Evolutionary conservation across 2,113 vertebrate genomes (phyloP), one percentile per base, ranked within the genome.

Genomic region (Anarhynchus alexandrinus): DNA sequence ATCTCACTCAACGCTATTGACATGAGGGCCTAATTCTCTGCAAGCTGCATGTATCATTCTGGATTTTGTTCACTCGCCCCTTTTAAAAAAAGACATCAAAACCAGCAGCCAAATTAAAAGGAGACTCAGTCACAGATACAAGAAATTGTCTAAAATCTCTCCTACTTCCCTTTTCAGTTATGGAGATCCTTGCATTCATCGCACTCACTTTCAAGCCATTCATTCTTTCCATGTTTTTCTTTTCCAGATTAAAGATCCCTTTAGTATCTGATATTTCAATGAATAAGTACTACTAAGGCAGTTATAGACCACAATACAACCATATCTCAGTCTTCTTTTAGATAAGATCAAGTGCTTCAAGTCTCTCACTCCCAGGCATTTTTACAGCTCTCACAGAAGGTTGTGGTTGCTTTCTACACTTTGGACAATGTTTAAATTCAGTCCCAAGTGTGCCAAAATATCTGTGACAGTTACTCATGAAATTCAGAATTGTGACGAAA

Each of bases 61-160:
- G 8, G 5, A 47, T 82, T 84, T 59, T 74, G 12, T 52, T 87
- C 84, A 71, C 8, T 51, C 0, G 0, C 1, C 11, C 3, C 4
- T 47, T 66, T 65, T 12, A 0, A 12, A 65, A 76, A 58, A 45
- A 9, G 2, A 1, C 16, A 52, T 65, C 14, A 66, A 70, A 91
- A 58, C 23, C 22, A 80, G 34, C 17, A 76, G 16, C 1, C 6
- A 91, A 70, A 70, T 67, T 47, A 42, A 77, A 78, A 61, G 19
- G 11, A 78, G 11, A 57, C 57, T 80, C n/a, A 88, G 23, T 30
- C n/a, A 34, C 26, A 62, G 36, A 81, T 29, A 77, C 2, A 72
- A 65, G 19, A 61, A 49, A 59, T 49, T 45, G 5, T 58, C 15
- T 74, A 81, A 93, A 32, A 52, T 64, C 5, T 73, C 15, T 73